phyloP scores from a whole-genome alignment of 2,113 vertebrate species.

The Formicarius rufipectus region DNA sequence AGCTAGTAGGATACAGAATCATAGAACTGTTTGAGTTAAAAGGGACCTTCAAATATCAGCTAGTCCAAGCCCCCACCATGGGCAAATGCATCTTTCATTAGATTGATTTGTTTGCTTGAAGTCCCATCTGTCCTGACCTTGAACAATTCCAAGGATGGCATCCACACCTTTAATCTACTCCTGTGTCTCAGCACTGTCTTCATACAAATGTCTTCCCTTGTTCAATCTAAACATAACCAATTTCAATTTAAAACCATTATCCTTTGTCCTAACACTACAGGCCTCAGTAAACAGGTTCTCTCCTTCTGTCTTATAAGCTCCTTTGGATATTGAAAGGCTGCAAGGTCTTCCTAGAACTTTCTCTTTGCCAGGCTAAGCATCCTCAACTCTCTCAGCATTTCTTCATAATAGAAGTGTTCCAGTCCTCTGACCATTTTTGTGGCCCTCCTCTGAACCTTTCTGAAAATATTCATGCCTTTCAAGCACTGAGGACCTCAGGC shows the following conservation, averaged over 20 bases:
- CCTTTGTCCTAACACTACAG: not conserved
- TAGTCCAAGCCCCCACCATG: not conserved
- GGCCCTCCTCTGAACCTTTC: fast-evolving
- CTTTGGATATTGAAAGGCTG: no score
- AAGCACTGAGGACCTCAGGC: not conserved
- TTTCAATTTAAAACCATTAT: not conserved
- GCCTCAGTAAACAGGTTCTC: not conserved
- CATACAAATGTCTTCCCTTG: not conserved
- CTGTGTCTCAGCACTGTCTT: not conserved
- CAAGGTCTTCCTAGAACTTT: not conserved
- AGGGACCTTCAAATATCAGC: not conserved
- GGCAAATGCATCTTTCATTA: not conserved
- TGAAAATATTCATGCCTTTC: not conserved
- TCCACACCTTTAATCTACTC: not conserved
- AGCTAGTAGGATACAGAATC: not conserved
- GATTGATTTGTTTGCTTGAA: not conserved
- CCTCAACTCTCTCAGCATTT: not conserved
- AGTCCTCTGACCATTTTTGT: not conserved
- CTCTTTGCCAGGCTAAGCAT: not conserved
- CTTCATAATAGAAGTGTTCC: not conserved
- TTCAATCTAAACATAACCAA: not conserved
- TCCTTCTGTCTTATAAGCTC: not conserved
- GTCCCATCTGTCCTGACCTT: not conserved
- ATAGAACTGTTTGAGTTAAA: not conserved
- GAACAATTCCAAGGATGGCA: not conserved